Percentiles rank a stretch among this genome's conserved stretches.
Conservation (phyloP, 2,888 invertebrate genomes). For the Tanaodytes sp. region DNA sequence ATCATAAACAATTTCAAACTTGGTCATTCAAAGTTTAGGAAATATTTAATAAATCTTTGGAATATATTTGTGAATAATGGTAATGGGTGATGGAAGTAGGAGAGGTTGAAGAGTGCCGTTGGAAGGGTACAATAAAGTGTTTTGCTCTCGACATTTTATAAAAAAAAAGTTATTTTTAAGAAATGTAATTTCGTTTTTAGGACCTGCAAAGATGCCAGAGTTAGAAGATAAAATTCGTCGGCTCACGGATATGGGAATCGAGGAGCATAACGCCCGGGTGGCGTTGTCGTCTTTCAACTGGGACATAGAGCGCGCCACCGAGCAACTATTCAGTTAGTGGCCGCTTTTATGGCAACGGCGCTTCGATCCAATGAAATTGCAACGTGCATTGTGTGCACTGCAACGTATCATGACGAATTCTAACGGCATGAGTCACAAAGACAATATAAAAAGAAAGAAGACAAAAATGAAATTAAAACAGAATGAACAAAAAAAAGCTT, state of each 20-base stretch:
- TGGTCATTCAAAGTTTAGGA: no score
- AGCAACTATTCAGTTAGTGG: constrained; percentile 87
- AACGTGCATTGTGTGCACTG: background rate
- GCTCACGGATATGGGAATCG: constrained; percentile 94
- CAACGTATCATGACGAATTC: background rate
- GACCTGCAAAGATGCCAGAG: constrained; percentile 83
- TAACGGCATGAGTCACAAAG: constrained; percentile 15
- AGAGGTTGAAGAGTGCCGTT: no score
- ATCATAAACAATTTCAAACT: no score
- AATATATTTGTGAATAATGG: no score
- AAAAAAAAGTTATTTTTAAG: no score
- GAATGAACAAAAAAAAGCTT: constrained; percentile 1
- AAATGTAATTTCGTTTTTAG: no score
- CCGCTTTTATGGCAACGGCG: constrained; percentile 25
- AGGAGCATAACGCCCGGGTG: constrained; percentile 89
- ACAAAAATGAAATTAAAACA: constrained; percentile 3
- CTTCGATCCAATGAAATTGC: constrained; percentile 1
- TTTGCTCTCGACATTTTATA: no score
- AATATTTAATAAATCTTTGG: no score
- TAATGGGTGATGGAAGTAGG: no score
- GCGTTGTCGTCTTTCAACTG: constrained; percentile 94
- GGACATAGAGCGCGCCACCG: constrained; percentile 93
- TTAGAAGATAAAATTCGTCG: constrained; percentile 91
- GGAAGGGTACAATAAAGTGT: background rate
- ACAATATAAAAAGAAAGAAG: constrained; percentile 24